Evolutionary conservation across 2,888 invertebrate genomes (phyloP), one percentile per base, ranked within the genome.

Genomic region (Andrena minutula): DNA sequence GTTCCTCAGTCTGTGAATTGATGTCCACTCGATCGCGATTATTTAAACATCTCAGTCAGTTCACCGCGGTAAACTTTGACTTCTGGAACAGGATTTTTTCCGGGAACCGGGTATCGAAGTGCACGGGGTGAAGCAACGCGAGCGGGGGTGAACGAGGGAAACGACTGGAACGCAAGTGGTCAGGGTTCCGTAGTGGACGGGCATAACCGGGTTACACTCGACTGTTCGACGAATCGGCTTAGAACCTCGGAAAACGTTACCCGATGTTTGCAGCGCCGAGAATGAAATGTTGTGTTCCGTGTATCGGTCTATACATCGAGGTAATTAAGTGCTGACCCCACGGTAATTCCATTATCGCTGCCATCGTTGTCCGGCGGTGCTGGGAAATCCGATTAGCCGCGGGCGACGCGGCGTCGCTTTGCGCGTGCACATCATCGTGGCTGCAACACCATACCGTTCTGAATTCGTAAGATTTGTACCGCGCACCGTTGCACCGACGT

Each of bases 301-400:
- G 73, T 76, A 78, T 82, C 77, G 79, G 53, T n/a, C 53, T 82
- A 66, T 58, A 71, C 64, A 72, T 65, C 81, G 72, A n/a, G 74
- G 82, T 88, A 88, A 88, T 88, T 86, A 88, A 88, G 80, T 79
- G 81, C 64, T 80, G 86, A 88, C 87, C 87, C 82, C 74, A 70
- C 77, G 86, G 74, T 88, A 88, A 88, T 87, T 84, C 80, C 84
- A 88, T 88, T 88, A 88, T 87, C 87, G 85, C 70, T 79, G 83
- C 66, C 87, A 84, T 88, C 86, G 84, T 76, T 73, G 78, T 69
- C 70, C 76, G 66, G 72, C 64, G 41, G 60, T 75, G 63, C 79
- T 60, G 79, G 75, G 76, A 87, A 88, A 87, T 86, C 83, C 82
- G 82, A 88, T 88, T 88, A 88, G 76, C 64, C 75, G 70, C 73